These are phyloP conservation scores for Synchiropus splendidus DNA, from an alignment of 2,113 vertebrate species.

Conservation along the genomic window DNA sequence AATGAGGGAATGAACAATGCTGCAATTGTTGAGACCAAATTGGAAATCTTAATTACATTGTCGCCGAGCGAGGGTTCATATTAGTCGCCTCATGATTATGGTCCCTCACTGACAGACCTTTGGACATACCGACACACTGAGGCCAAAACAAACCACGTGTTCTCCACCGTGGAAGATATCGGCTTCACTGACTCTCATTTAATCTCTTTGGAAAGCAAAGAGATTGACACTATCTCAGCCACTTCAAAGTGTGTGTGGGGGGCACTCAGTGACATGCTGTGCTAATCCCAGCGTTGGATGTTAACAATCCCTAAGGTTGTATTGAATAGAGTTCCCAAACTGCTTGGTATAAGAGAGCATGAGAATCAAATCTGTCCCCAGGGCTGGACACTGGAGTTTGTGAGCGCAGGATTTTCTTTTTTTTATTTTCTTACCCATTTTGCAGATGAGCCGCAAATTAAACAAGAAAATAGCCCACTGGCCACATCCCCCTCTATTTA, in stretches of 20 bases:
- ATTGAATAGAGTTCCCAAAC: conserved; percentile 33
- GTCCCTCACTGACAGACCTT: no score
- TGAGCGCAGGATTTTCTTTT: background rate
- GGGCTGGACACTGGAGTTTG: conserved; percentile 5
- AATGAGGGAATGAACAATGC: no score
- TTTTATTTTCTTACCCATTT: no score
- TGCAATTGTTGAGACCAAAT: no score
- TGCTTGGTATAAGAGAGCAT: conserved; percentile 31
- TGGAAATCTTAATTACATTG: no score
- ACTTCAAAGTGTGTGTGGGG: conserved; percentile 9
- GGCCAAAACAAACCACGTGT: no score
- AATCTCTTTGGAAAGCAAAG: conserved; percentile 37
- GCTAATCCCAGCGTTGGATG: conserved; percentile 38
- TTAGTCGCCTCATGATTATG: no score
- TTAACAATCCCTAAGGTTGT: conserved; percentile 42
- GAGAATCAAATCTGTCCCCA: conserved; percentile 31
- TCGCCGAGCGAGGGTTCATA: no score
- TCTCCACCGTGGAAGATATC: conserved; percentile 9
- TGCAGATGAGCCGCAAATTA: conserved; percentile 22
- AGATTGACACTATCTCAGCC: conserved; percentile 18
- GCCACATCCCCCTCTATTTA: conserved; percentile 9
- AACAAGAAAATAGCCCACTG: conserved; percentile 25
- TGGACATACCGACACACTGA: no score
- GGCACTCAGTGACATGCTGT: conserved; percentile 23
- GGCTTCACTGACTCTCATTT: conserved; percentile 37